Base-by-base conservation (phyloP, 2,888 invertebrate genomes). In the Drosophila paramelanica region DNA sequence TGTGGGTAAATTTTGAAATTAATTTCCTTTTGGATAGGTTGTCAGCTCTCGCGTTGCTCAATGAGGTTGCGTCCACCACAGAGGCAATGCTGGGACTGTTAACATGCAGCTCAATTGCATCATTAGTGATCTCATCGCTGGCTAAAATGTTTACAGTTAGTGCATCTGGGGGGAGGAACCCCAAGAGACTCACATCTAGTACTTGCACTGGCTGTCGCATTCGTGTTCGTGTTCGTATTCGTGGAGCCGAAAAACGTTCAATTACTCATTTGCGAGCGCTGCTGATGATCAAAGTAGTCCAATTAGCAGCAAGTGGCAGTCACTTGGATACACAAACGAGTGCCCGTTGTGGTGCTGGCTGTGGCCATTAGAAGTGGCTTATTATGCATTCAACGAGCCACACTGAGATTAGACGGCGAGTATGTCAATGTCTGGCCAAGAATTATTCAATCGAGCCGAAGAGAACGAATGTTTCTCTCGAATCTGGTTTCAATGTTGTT, bases 391-490 rank as follows among this genome's bases (percentile, higher is more conserved):
- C 79, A 73, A 74, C 56, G 31, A 62, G 73, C 56, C 68, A 43
- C 62, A 60, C 65, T 41, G 17, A 68, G 68, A 64, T 72, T 59
- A 57, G 41, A 57, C 57, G 33, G 46, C 66, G 80, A 76, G 66
- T 79, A 67, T 75, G 80, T 76, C 86, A 80, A 76, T 79, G 70
- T 79, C 79, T 69, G 76, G 71, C 58, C 68, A 52, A 74, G 75
- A 75, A 79, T 74, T 79, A 79, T 79, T 67, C 75, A 75, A 78
- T 74, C 61, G 53, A 66, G 53, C 46, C 58, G 17, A 57, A 45
- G 39, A 20, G 41, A 55, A 49, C 33, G 57, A 72, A 70, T 61
- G 14, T 51, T 33, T 64, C 39, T 51, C 25, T 27, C 41, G n/a
- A 73, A 71, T 73, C 73, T 71, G 67, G 67, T 66, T 72, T 71